Percentiles rank a stretch among this genome's conserved stretches.
These are phyloP conservation scores for Helostoma temminkii DNA, from an alignment of 2,797 vertebrate genomes.

Conservation along the genomic window DNA sequence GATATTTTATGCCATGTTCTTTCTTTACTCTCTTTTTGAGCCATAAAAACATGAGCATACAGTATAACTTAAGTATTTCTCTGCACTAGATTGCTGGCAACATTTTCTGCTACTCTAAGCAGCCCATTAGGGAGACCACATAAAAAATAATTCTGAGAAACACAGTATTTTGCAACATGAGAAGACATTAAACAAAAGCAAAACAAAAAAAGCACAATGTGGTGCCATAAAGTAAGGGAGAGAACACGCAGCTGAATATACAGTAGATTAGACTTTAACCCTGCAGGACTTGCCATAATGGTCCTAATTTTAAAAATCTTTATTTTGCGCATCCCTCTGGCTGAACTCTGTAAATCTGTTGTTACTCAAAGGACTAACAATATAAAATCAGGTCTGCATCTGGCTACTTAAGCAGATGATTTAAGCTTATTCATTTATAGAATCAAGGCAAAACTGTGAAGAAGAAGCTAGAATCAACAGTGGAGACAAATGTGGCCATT, in stretches of 20 bases:
- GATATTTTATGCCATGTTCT: too few relatives aligned
- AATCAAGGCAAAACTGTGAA: constrained; percentile 15
- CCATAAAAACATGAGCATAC: background rate
- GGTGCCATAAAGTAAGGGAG: background rate
- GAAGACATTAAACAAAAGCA: constrained; percentile 9
- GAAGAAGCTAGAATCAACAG: constrained; percentile 29
- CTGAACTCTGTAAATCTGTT: constrained; percentile 3
- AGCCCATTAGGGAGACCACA: background rate
- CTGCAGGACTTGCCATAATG: background rate
- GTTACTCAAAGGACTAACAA: constrained; percentile 7
- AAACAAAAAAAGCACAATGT: background rate
- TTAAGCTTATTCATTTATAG: constrained; percentile 21
- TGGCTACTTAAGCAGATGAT: background rate
- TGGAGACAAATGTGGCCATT: constrained; percentile 3
- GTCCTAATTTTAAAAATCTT: constrained; percentile 5
- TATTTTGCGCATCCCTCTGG: constrained; percentile 5
- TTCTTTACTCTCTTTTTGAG: background rate
- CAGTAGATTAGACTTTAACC: constrained; percentile 6
- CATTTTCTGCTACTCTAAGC: background rate
- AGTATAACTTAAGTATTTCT: background rate
- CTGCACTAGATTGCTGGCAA: background rate
- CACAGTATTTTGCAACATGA: background rate
- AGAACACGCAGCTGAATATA: constrained; percentile 4
- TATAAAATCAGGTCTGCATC: constrained; percentile 12
- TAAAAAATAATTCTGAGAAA: background rate